Evolutionary conservation across 2,113 vertebrate species (phyloP).

Genomic region (Oryzias javanicus): DNA sequence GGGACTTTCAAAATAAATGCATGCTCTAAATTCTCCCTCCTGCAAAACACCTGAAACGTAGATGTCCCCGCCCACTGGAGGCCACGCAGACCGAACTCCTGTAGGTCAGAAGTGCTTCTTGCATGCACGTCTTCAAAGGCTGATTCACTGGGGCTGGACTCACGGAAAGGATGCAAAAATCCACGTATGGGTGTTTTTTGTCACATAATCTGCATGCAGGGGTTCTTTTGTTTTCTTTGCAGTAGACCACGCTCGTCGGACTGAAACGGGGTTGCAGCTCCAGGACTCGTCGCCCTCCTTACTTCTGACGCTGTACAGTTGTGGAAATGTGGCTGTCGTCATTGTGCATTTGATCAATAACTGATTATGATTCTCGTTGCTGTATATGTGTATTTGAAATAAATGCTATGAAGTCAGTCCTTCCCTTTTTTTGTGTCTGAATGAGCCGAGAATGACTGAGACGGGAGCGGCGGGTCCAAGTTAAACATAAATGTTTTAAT

Average conservation of each 20-base stretch:
- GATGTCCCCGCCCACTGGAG: no score
- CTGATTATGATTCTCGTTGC: slow-evolving; percentile 91
- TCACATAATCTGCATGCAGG: slow-evolving; percentile 67
- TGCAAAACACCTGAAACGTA: no score
- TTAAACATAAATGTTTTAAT: slow-evolving; percentile 85
- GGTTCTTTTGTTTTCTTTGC: slow-evolving; percentile 17
- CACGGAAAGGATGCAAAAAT: no score
- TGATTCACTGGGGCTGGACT: no score
- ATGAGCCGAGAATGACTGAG: background rate
- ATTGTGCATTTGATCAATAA: slow-evolving; percentile 94
- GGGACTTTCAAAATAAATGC: no score
- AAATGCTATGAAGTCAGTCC: slow-evolving; percentile 86
- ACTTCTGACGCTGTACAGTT: slow-evolving; percentile 81
- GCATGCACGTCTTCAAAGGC: no score
- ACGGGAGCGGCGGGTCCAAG: slow-evolving; percentile 47
- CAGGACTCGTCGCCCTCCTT: slow-evolving; percentile 18
- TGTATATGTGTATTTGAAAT: slow-evolving; percentile 99
- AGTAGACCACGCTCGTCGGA: slow-evolving; percentile 37
- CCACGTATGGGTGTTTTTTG: slow-evolving; percentile 16
- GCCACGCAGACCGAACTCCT: no score
- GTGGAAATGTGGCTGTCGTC: slow-evolving; percentile 93
- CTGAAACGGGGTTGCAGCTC: slow-evolving; percentile 12
- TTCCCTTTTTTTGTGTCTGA: background rate
- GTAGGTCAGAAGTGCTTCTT: no score
- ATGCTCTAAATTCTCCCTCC: no score